phyloP scores from a whole-genome alignment of 2,113 vertebrate genomes.

The Ceyx margarethae region DNA sequence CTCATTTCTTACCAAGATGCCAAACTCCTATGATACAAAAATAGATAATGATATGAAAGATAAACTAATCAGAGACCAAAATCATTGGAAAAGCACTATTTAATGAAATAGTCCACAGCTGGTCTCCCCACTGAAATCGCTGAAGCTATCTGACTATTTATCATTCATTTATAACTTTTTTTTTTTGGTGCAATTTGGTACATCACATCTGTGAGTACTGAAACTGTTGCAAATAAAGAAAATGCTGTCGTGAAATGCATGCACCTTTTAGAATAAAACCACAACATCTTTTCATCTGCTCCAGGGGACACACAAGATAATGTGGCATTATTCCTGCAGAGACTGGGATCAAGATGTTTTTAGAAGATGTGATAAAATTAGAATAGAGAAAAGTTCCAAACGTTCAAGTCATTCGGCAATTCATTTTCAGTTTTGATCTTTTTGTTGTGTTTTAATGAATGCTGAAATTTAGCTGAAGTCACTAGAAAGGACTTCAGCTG shows the following conservation, averaged over 20 bases:
- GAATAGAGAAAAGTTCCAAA: conserved; percentile 3
- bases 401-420: not conserved
- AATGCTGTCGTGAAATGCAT: not conserved
- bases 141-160: not conserved
- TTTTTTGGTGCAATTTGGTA: not conserved
- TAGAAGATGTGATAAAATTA: conserved; percentile 34
- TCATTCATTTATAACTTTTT: not conserved
- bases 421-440: conserved; percentile 34
- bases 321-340: not conserved
- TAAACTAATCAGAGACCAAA: not conserved
- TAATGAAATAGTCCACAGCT: not conserved
- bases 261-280: not conserved
- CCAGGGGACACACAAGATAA: not conserved
- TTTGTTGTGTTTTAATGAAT: conserved; percentile 40
- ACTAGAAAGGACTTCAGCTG: not conserved
- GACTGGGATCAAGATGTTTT: not conserved
- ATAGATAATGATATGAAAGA: not conserved
- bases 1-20: not conserved
- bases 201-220: not conserved
- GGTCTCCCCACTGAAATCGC: not conserved
- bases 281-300: conserved; percentile 16
- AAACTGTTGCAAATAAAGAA: not conserved
- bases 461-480: conserved; percentile 26
- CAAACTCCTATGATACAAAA: not conserved
- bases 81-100: not conserved